These are phyloP conservation scores for Heliconius nattereri DNA, from an alignment of 1,140 invertebrate species.

Conservation along the genomic window DNA sequence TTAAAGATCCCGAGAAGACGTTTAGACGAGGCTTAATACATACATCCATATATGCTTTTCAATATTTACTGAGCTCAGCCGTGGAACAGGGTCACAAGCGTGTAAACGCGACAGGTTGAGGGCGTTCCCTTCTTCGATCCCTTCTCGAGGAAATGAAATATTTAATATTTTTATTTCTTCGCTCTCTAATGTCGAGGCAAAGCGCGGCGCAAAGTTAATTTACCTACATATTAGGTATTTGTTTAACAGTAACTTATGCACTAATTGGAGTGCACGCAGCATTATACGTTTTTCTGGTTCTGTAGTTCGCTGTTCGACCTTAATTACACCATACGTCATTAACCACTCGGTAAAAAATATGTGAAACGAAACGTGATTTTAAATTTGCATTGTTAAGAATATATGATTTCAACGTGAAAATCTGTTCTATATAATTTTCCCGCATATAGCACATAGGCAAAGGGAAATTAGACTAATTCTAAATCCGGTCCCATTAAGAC, in stretches of 20 bases:
- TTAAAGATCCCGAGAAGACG: neutral
- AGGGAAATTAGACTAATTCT: too few relatives aligned
- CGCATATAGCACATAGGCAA: too few relatives aligned
- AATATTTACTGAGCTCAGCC: neutral
- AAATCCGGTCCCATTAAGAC: too few relatives aligned
- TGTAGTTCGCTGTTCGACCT: neutral
- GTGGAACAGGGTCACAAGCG: neutral
- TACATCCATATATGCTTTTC: neutral
- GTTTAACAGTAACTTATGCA: neutral
- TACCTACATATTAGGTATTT: neutral
- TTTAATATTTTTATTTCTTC: too few relatives aligned
- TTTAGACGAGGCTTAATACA: neutral
- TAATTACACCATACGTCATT: conserved; percentile 1
- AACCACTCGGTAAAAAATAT: neutral
- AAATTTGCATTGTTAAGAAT: neutral
- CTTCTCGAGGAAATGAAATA: too few relatives aligned
- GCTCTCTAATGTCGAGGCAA: too few relatives aligned
- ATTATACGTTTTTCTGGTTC: neutral
- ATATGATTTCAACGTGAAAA: neutral
- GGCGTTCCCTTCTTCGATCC: too few relatives aligned
- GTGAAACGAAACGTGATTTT: neutral
- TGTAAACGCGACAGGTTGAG: neutral
- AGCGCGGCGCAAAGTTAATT: neutral
- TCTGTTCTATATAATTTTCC: neutral
- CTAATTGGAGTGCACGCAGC: neutral